Evolutionary conservation across 2,797 vertebrate genomes (phyloP).

Genomic region (Halcyon smyrnensis): DNA sequence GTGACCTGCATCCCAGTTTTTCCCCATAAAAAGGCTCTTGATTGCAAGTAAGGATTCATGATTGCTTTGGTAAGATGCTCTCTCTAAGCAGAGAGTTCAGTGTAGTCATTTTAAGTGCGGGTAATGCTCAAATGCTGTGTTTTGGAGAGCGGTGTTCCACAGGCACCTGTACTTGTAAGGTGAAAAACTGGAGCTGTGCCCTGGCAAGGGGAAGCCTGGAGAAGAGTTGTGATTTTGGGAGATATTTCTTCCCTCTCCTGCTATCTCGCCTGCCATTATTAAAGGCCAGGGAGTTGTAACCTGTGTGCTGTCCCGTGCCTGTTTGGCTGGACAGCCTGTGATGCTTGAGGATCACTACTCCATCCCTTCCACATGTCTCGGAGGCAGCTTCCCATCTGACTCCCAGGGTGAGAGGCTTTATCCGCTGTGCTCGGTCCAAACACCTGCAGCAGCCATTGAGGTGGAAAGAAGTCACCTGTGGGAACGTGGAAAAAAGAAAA

Average conservation of each 20-base stretch:
- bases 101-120: background rate
- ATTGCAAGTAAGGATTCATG: background rate
- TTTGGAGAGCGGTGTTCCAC: background rate
- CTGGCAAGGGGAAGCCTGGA: background rate
- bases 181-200: background rate
- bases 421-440: background rate
- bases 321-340: background rate
- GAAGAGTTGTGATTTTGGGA: background rate
- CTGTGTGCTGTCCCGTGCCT: fast-evolving
- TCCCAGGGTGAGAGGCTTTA: fast-evolving
- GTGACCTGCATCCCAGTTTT: background rate
- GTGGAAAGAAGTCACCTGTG: background rate
- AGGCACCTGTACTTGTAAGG: background rate
- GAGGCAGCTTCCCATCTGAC: background rate
- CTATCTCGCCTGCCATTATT: background rate
- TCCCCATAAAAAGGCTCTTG: background rate
- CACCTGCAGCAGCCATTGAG: background rate
- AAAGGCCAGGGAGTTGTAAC: background rate
- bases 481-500: background rate
- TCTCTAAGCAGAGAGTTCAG: background rate
- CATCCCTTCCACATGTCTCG: fast-evolving
- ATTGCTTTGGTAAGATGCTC: background rate
- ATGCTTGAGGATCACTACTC: background rate
- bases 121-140: background rate
- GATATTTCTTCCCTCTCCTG: background rate